Evolutionary conservation across 2,113 vertebrate species (phyloP), one percentile per base, ranked within the genome.

Genomic region (Istiophorus platypterus): DNA sequence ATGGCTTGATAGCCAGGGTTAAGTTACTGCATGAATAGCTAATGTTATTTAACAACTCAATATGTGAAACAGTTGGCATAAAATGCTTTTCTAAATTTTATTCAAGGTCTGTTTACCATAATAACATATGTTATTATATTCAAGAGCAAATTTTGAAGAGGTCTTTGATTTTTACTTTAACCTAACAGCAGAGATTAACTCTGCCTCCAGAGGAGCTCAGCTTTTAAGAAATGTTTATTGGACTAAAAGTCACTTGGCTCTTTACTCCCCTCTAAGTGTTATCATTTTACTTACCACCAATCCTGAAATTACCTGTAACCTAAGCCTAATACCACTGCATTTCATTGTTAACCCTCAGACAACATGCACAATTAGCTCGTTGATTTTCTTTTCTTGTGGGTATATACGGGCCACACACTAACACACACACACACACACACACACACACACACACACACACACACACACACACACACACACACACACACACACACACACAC

Each of bases 351-450:
- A 72, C 62, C 66, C 49, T 72, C 18, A 65, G 51, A 69, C 47
- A 54, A 31, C 18, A 39, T 27, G 52, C 17, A 22, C 64, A 61
- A 57, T 69, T 73, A 72, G 54, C 49, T 72, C 68, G 31, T 65
- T 57, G 68, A 39, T 66, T 69, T 69, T 61, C 24, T 72, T 51
- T 31, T 67, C 62, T 54, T 78, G 58, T 57, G 58, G 75, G 59
- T 45, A 14, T 39, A 74, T 27, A 26, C 22, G 27, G 78, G 86
- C 76, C 65, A 72, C 78, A 83, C 59, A 37, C 11, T n/a, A n/a
- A 5, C 45, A 68, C 52, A 72, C n/a, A 20, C 17, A 13, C 59
- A 37, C 11, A 5, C 45, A 68, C 52, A 72, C n/a, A 20, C 17
- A 13, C 59, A 37, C 11, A 5, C 45, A 68, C 52, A 72, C n/a